Base-by-base conservation (phyloP, 2,888 invertebrate species). In the Xanthorhoe designata region DNA sequence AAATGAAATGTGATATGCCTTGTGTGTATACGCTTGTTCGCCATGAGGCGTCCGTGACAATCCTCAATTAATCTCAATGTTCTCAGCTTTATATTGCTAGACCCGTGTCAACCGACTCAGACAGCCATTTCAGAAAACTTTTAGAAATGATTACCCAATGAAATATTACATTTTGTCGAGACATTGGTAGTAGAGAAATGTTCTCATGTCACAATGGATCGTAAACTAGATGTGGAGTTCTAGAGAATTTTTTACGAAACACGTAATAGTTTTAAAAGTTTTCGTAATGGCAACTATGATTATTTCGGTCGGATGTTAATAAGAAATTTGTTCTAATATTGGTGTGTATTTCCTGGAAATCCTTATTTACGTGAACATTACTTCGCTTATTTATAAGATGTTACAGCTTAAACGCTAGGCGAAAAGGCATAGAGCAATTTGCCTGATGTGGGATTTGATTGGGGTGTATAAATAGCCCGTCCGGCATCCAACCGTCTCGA, bases 401-500 rank as follows among this genome's bases (percentile, higher is more conserved):
- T 81, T 82, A 79, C 75, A 78, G n/a, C n/a, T n/a, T 79, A 82
- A 81, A 61, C 62, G 69, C 52, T 63, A 61, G 58, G 64, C 76
- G 75, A 83, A 81, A 78, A 76, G 77, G 76, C 75, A 66, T 73
- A 78, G 77, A 79, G 78, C 83, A 83, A 82, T 84, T 83, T 83
- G 79, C 75, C 75, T 75, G 80, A 83, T 83, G 85, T 81, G 74
- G 81, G 75, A 82, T 83, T 83, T 82, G 88, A 87, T 88, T 85
- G 85, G 81, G 79, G 77, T 69, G 75, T 91, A 92, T 90, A 87
- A 90, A 92, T 92, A 92, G 92, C 73, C 73, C 71, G 75, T 72
- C 76, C 80, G 86, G 87, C 84, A 86, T 87, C 81, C 83, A 71
- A 80, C 71, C 68, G 70, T 68, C 69, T 73, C 75, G 82, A 78